Evolutionary conservation across 2,113 vertebrate genomes (phyloP).

Genomic region (Neomonachus schauinslandi): DNA sequence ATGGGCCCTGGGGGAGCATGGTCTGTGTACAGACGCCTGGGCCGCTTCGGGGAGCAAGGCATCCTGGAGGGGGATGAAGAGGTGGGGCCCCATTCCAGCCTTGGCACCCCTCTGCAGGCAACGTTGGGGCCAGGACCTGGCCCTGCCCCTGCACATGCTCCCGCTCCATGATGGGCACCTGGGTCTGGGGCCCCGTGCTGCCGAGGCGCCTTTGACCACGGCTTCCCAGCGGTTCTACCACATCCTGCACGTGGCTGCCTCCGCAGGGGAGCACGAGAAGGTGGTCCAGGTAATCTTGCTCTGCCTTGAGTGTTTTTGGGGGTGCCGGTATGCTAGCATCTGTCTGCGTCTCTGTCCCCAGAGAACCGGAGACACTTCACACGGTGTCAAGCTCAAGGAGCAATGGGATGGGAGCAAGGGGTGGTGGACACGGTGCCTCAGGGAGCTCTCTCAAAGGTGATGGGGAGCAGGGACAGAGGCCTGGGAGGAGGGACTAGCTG

Average conservation of each 20-base stretch:
- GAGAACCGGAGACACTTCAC: rapidly evolving
- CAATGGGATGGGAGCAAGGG: background rate
- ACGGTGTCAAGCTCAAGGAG: background rate
- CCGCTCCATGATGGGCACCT: background rate
- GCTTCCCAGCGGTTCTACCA: slow-evolving; percentile 91
- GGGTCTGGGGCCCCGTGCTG: rapidly evolving
- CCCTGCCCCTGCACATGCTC: slow-evolving; percentile 42
- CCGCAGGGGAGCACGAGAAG: slow-evolving; percentile 95
- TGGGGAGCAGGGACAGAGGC: background rate
- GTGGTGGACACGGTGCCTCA: rapidly evolving
- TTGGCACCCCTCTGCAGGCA: slow-evolving; percentile 84
- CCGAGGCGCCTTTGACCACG: slow-evolving; percentile 65
- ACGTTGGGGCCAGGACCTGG: slow-evolving; percentile 84
- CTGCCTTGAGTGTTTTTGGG: rapidly evolving
- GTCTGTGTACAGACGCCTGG: rapidly evolving
- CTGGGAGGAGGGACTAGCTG: background rate
- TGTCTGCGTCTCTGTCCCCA: rapidly evolving
- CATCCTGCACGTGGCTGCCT: slow-evolving; percentile 89
- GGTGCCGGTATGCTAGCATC: background rate
- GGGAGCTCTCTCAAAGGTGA: background rate
- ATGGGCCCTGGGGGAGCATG: background rate
- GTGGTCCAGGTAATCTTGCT: slow-evolving; percentile 91
- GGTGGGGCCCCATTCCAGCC: background rate
- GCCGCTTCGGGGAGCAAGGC: background rate
- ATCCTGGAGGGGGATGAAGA: background rate